Evolutionary conservation across 2,797 vertebrate species (phyloP), one percentile per base, ranked within the genome.

Genomic region (Sebastes nivosus): DNA sequence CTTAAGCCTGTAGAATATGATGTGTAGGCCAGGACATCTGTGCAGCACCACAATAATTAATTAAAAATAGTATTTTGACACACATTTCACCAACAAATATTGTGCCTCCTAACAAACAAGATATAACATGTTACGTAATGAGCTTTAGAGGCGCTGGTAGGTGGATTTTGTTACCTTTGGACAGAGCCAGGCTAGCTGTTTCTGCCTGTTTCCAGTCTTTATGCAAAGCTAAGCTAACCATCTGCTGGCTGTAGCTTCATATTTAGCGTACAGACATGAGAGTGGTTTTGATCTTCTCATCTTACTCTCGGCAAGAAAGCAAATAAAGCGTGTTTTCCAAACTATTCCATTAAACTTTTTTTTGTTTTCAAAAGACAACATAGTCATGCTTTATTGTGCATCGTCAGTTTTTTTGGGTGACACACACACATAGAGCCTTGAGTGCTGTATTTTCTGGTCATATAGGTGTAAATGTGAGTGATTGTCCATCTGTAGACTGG

Each of bases 391-490:
- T 52, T 12, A 24, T 11, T 65, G 18, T 36, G 18, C 9, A 7
- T 16, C 4, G 3, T 6, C 24, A 32, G 30, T 32, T 32, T 32
- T 32, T 32, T 32, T 32, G 30, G 38, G 5, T 42, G 38, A 42
- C 38, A 58, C 54, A 25, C 22, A 29, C 22, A 34, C 30, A 63
- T 2, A 16, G 38, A 54, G n/a, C 4, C 16, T 52, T 6, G 16
- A 30, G 24, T 34, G 24, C 14, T 81, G 18, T 54, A 2, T 30
- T 75, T 38, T 77, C 14, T 65, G 34, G 25, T 76, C 14, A 5
- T 42, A 42, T 24, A 67, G 55, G 75, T 88, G 83, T 84, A 78
- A 77, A 85, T 34, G 9, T 72, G 60, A 83, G 71, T 74, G 55
- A 67, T 63, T 55, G 7, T 77, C 27, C 36, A 32, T 82, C 18